Percentiles rank a stretch among this genome's conserved stretches.
These are phyloP conservation scores for Philaethria dido DNA, from an alignment of 2,888 invertebrate species.

Conservation along the genomic window DNA sequence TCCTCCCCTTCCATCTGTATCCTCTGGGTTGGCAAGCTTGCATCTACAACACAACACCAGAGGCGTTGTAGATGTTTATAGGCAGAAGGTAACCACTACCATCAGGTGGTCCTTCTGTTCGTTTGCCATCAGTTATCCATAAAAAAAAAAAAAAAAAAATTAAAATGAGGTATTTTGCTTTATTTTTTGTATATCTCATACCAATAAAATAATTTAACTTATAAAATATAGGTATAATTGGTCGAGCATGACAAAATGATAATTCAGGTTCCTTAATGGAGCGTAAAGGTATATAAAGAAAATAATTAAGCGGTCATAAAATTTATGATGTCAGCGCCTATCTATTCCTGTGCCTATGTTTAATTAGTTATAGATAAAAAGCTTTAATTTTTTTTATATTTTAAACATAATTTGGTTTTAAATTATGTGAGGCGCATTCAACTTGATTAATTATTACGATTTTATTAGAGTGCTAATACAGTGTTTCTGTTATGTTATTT, in stretches of 20 bases:
- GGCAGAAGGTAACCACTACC: too few relatives aligned
- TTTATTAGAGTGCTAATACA: slow-evolving; percentile 1
- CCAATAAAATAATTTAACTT: slow-evolving; percentile 19
- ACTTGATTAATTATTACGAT: slow-evolving; percentile 21
- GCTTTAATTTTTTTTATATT: slow-evolving; percentile 22
- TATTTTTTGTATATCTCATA: background rate
- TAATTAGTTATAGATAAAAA: slow-evolving; percentile 32
- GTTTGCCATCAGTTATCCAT: too few relatives aligned
- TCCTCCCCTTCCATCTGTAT: too few relatives aligned
- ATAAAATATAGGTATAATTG: slow-evolving; percentile 40
- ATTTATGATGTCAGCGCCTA: slow-evolving; percentile 44
- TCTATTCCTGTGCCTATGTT: slow-evolving; percentile 35
- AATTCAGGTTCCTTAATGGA: slow-evolving; percentile 44
- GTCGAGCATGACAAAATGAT: slow-evolving; percentile 48
- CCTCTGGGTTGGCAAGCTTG: too few relatives aligned
- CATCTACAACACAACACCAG: too few relatives aligned
- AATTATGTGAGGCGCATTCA: slow-evolving; percentile 1
- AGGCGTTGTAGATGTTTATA: too few relatives aligned
- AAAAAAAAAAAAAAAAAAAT: too few relatives aligned
- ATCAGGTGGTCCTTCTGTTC: too few relatives aligned
- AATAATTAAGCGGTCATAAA: slow-evolving; percentile 45
- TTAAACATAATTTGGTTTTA: slow-evolving; percentile 8
- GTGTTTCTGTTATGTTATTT: background rate
- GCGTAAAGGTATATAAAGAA: slow-evolving; percentile 43
- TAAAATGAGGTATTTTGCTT: too few relatives aligned